Evolutionary conservation across 2,888 invertebrate species (phyloP).

Genomic region (Ellobium chinense): DNA sequence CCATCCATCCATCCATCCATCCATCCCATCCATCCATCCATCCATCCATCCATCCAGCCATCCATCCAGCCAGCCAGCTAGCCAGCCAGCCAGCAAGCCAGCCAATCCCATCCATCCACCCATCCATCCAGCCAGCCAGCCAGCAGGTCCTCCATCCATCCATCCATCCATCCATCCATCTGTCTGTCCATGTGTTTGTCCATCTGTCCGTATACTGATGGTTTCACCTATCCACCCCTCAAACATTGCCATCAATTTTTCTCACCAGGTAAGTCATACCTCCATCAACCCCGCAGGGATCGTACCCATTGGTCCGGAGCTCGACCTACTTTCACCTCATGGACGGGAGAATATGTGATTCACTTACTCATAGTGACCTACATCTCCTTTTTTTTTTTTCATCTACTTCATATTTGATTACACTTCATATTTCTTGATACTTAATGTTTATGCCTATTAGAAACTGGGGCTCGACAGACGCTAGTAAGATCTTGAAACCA

Average conservation of each 20-base stretch:
- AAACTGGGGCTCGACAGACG: too few relatives aligned
- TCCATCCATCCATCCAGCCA: background rate
- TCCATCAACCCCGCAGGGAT: conserved; percentile 68
- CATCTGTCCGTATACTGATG: background rate
- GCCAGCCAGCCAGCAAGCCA: background rate
- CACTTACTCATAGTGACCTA: too few relatives aligned
- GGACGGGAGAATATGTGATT: conserved; percentile 54
- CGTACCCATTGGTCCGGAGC: conserved; percentile 68
- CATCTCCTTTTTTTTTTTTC: too few relatives aligned
- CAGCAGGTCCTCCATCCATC: background rate
- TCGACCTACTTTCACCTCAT: conserved; percentile 64
- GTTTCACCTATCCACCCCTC: background rate
- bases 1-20: background rate
- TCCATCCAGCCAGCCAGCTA: background rate
- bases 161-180: background rate
- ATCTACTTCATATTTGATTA: too few relatives aligned
- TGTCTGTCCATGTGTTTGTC: background rate
- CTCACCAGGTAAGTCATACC: conserved; percentile 60
- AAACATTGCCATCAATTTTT: background rate
- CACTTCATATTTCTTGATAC: too few relatives aligned
- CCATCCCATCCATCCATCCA: background rate
- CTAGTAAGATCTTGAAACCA: too few relatives aligned
- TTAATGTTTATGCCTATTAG: too few relatives aligned
- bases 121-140: background rate
- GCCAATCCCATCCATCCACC: background rate